A percentile compares a stretch with the other conserved stretches of the same genome.
Evolutionary conservation across 2,888 invertebrate species (phyloP).

Genomic region (Noctuana brunneofusca): DNA sequence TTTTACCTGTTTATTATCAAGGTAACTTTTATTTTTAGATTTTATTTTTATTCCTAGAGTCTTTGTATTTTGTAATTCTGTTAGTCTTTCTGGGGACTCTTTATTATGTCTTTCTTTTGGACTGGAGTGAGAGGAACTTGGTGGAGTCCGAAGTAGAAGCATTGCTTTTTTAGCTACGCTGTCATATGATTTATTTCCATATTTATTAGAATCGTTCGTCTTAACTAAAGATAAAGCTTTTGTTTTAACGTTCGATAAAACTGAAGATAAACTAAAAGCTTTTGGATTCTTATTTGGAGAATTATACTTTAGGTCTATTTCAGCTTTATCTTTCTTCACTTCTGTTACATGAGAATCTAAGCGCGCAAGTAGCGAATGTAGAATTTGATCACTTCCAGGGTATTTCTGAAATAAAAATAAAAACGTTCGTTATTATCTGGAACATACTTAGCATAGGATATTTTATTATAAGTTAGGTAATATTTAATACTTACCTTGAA

Average conservation of each 20-base stretch:
- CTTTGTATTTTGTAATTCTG: constrained; percentile 20
- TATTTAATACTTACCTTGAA: constrained; percentile 62
- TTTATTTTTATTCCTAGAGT: constrained; percentile 30
- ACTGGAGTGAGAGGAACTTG: constrained; percentile 57
- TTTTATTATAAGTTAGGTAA: too few species aligned
- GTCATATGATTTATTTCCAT: constrained; percentile 52
- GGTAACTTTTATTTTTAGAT: constrained; percentile 19
- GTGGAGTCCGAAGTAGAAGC: constrained; percentile 62
- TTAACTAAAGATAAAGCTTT: constrained; percentile 79
- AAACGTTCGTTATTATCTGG: not conserved
- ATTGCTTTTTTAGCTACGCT: constrained; percentile 61
- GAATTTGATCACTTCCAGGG: constrained; percentile 70
- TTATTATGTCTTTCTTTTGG: constrained; percentile 43
- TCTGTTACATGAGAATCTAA: constrained; percentile 63
- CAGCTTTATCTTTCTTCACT: constrained; percentile 43
- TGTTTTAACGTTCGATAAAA: constrained; percentile 79
- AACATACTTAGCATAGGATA: too few species aligned
- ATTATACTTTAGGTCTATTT: constrained; percentile 47
- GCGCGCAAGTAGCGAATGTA: constrained; percentile 71
- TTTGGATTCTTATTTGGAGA: constrained; percentile 59
- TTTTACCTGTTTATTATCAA: constrained; percentile 23
- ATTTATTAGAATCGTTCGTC: constrained; percentile 55
- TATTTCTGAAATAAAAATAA: constrained; percentile 69
- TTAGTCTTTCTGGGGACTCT: constrained; percentile 36
- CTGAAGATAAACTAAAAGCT: constrained; percentile 66